phyloP scores from a whole-genome alignment of 2,888 invertebrate species.

The Malacosoma neustria region DNA sequence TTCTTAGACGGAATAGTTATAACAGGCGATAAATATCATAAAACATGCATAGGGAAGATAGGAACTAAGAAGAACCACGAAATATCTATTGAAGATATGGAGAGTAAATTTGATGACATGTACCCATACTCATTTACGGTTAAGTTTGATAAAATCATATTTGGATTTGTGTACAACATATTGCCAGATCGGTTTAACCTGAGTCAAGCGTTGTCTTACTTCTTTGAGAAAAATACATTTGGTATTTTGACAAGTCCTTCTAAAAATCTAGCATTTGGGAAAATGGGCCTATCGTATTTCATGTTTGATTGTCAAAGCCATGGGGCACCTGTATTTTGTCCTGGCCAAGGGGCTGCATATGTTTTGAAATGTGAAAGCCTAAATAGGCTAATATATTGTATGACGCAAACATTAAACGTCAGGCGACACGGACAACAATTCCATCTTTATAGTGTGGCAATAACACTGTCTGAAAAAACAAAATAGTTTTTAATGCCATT shows the following conservation, averaged over 20 bases:
- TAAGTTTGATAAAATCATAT: conserved; percentile 70
- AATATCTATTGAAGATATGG: conserved; percentile 71
- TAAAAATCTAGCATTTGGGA: conserved; percentile 72
- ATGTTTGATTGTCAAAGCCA: conserved; percentile 80
- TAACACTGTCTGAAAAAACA: conserved; percentile 35
- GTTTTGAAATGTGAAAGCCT: conserved; percentile 75
- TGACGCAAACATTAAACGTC: conserved; percentile 76
- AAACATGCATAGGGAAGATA: conserved; percentile 60
- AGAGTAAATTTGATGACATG: conserved; percentile 64
- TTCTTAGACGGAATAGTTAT: conserved; percentile 77
- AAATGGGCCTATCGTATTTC: conserved; percentile 71
- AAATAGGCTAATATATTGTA: conserved; percentile 77
- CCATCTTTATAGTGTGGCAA: conserved; percentile 49
- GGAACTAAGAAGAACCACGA: conserved; percentile 66
- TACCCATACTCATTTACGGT: conserved; percentile 75
- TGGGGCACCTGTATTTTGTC: conserved; percentile 76
- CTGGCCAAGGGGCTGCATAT: conserved; percentile 74
- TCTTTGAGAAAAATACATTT: conserved; percentile 66
- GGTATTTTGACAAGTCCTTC: conserved; percentile 73
- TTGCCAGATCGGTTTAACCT: conserved; percentile 75
- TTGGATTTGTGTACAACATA: conserved; percentile 77
- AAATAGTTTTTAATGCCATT: too few species aligned
- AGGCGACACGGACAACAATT: conserved; percentile 71
- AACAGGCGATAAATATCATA: conserved; percentile 74
- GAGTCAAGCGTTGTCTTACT: conserved; percentile 75